A percentile compares a stretch with the other conserved stretches of the same genome.
Conservation (phyloP, 1,140 invertebrate genomes). For the Anthonomus grandis region DNA sequence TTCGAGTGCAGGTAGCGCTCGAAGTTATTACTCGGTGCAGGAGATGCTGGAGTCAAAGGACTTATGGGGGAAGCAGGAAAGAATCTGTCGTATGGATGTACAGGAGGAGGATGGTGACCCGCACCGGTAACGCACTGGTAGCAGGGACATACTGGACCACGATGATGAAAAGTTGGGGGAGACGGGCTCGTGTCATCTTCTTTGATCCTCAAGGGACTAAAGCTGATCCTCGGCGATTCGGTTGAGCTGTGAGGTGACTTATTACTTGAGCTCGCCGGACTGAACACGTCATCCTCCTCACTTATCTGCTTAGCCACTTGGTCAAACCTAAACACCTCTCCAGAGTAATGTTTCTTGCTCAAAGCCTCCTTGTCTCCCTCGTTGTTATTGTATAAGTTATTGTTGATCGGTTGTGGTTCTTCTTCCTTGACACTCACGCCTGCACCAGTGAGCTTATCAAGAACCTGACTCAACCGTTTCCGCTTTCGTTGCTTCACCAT, state of each 20-base stretch:
- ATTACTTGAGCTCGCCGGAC: slow-evolving; percentile 54
- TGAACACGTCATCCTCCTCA: slow-evolving; percentile 56
- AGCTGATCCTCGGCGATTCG: slow-evolving; percentile 57
- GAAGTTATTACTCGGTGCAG: slow-evolving; percentile 58
- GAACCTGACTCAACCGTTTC: slow-evolving; percentile 70
- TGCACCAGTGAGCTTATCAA: slow-evolving; percentile 62
- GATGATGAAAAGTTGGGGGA: slow-evolving; percentile 42
- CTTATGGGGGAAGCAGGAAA: slow-evolving; percentile 60
- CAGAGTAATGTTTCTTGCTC: slow-evolving; percentile 39
- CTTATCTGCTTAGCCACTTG: slow-evolving; percentile 43
- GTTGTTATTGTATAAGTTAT: slow-evolving; percentile 39
- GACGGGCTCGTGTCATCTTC: slow-evolving; percentile 50
- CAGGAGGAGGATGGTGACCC: slow-evolving; percentile 48
- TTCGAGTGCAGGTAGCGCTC: slow-evolving; percentile 71
- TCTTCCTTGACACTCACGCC: slow-evolving; percentile 15
- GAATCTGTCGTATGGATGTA: slow-evolving; percentile 55
- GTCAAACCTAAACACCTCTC: slow-evolving; percentile 56
- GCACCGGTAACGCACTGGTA: slow-evolving; percentile 51
- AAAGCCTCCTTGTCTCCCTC: slow-evolving; percentile 44
- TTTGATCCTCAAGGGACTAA: slow-evolving; percentile 58
- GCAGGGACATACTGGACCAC: slow-evolving; percentile 52
- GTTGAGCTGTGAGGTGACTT: slow-evolving; percentile 55
- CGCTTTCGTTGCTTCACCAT: slow-evolving; percentile 61
- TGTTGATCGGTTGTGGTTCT: slow-evolving; percentile 28
- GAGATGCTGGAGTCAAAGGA: slow-evolving; percentile 56